A percentile compares a stretch with the other conserved stretches of the same genome.
phyloP scores from a whole-genome alignment of 2,888 invertebrate genomes.

The Lithophane leautieri region DNA sequence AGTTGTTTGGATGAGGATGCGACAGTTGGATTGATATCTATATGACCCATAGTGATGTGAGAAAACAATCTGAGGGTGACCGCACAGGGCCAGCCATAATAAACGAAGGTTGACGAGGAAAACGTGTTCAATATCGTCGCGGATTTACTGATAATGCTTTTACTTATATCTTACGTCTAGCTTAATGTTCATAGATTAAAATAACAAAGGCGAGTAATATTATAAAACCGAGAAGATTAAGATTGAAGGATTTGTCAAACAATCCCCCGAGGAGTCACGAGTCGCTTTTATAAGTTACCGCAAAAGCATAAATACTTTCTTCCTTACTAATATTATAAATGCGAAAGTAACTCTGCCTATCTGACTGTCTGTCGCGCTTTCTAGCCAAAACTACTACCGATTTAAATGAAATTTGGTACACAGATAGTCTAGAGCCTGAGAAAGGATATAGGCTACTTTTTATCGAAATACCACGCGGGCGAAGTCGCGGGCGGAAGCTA shows the following conservation, averaged over 20 bases:
- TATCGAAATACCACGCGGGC: too few relatives aligned
- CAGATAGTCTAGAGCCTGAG: too few relatives aligned
- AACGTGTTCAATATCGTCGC: conserved; percentile 9
- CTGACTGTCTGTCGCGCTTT: too few relatives aligned
- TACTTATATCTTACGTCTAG: conserved; percentile 25
- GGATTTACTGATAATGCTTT: conserved; percentile 25
- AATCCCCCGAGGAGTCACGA: conserved; percentile 48
- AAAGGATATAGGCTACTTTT: too few relatives aligned
- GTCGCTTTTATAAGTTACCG: conserved; percentile 57
- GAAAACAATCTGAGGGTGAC: conserved; percentile 8
- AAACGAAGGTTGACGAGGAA: not conserved
- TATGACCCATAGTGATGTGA: not conserved
- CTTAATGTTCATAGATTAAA: conserved; percentile 45
- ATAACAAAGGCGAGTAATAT: conserved; percentile 52
- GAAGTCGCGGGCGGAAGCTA: too few relatives aligned
- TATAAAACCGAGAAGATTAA: conserved; percentile 49
- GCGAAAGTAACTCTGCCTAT: too few relatives aligned
- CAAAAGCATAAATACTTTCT: conserved; percentile 58
- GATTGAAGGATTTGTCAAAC: conserved; percentile 59
- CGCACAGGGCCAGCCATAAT: conserved; percentile 3
- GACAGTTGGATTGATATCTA: conserved; percentile 49
- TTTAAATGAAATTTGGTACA: too few relatives aligned
- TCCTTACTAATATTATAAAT: too few relatives aligned
- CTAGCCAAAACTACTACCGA: too few relatives aligned
- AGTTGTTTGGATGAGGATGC: conserved; percentile 52